Evolutionary conservation across 1,140 invertebrate genomes (phyloP).

Genomic region (Rhyzopertha dominica): DNA sequence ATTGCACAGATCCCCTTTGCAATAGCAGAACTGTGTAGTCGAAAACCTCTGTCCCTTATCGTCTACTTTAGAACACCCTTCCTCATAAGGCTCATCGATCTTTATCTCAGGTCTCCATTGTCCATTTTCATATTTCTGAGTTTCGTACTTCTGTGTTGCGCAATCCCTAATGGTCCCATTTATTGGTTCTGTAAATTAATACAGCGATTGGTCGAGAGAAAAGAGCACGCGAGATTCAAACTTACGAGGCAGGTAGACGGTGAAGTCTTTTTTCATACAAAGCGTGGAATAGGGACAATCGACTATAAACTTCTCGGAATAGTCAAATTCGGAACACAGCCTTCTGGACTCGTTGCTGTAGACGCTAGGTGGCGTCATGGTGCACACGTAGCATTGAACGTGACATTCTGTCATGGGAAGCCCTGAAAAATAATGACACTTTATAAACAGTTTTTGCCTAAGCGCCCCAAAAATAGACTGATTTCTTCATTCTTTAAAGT

Average conservation of each 20-base stretch:
- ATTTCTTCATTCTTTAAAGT: background rate
- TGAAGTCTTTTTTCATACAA: slow-evolving; percentile 65
- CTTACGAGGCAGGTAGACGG: slow-evolving; percentile 29
- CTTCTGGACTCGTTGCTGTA: slow-evolving; percentile 51
- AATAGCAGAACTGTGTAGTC: slow-evolving; percentile 51
- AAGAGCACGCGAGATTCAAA: too few species aligned
- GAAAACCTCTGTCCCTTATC: slow-evolving; percentile 55
- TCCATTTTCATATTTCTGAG: slow-evolving; percentile 53
- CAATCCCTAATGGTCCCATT: slow-evolving; percentile 63
- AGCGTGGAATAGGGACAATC: slow-evolving; percentile 74
- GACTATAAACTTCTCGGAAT: slow-evolving; percentile 58
- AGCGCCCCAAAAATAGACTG: slow-evolving; percentile 1
- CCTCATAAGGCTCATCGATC: slow-evolving; percentile 59
- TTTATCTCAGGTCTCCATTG: slow-evolving; percentile 57
- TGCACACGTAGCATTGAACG: slow-evolving; percentile 63
- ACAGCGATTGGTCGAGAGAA: background rate
- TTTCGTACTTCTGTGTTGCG: slow-evolving; percentile 62
- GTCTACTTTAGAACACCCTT: slow-evolving; percentile 59
- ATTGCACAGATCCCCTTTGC: slow-evolving; percentile 50
- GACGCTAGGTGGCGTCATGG: slow-evolving; percentile 51
- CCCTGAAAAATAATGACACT: slow-evolving; percentile 29
- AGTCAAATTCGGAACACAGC: slow-evolving; percentile 68
- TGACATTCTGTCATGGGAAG: slow-evolving; percentile 19
- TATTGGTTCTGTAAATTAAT: slow-evolving; percentile 52
- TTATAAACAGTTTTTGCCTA: background rate